Base-by-base conservation (phyloP, 2,888 invertebrate genomes). In the Rhaphigaster nebulosa region DNA sequence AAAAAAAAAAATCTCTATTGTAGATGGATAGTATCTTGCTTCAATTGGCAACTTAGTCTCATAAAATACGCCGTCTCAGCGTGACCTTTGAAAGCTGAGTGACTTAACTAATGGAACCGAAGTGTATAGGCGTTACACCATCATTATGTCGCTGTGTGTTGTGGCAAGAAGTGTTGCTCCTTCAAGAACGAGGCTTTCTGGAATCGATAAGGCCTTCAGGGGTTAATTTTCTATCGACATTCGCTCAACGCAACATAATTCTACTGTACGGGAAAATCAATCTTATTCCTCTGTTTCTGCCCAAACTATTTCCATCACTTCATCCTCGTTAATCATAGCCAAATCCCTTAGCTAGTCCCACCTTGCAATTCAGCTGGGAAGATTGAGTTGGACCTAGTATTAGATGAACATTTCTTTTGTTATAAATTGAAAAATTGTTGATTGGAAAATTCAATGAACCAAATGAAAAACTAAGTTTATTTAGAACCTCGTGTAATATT, bases 211-310 rank as follows among this genome's bases (percentile, higher is more conserved):
- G 84, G 15, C 45, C 41, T 41, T 84, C 34, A 26, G 15, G 45
- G 45, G 41, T 26, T 45, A 84, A 84, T 84, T 84, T 84, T 45
- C 84, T 84, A 84, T 84, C 84, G 84, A 26, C 41, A 84, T 45
- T 45, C 45, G 10, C 84, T 45, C 26, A 84, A 45, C 84, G n/a
- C 45, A n/a, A 26, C 41, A 84, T 84, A 84, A 84, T 84, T 41
- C 45, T 45, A 84, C 84, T 84, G 13, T n/a, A n/a, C 12, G 34
- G 45, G 45, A 15, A 15, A 84, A 84, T 84, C 84, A 84, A 84
- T 84, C 84, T 84, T 45, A 41, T 4, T 3, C 23, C 34, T 84
- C 26, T 41, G 15, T 45, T 84, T 84, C 84, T 45, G 26, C 41
- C 26, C 26, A 5, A 80, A 34, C 80, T 45, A 84, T 84, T 84